These are phyloP conservation scores for Formica aserva DNA, from an alignment of 2,888 invertebrate genomes.

Conservation along the genomic window DNA sequence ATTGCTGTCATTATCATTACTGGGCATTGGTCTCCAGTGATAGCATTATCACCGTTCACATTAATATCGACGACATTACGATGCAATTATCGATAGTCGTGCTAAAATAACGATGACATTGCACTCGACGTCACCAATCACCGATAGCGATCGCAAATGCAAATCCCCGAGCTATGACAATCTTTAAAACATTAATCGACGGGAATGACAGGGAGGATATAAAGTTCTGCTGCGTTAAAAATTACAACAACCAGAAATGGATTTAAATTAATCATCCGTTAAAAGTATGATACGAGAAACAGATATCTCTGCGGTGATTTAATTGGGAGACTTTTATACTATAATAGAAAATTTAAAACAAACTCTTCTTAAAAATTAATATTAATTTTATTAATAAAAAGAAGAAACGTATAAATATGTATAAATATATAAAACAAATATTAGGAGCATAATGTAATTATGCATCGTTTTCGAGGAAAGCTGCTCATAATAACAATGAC, in stretches of 20 bases:
- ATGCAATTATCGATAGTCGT: constrained; percentile 63
- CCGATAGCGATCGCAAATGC: constrained; percentile 36
- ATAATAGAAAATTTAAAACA: background rate
- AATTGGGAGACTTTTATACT: background rate
- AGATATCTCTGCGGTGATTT: constrained; percentile 6
- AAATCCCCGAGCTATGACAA: constrained; percentile 41
- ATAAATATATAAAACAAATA: background rate
- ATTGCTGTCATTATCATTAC: constrained; percentile 71
- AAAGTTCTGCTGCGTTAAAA: constrained; percentile 24
- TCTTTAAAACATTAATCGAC: constrained; percentile 52
- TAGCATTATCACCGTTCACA: constrained; percentile 65
- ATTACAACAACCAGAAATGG: background rate
- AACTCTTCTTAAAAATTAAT: background rate
- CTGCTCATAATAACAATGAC: background rate
- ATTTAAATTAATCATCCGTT: constrained; percentile 14
- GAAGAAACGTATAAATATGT: background rate
- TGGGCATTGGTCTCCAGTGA: constrained; percentile 47
- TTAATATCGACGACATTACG: constrained; percentile 70
- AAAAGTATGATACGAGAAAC: background rate
- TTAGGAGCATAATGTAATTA: background rate
- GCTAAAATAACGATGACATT: constrained; percentile 67
- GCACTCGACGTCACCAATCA: constrained; percentile 49
- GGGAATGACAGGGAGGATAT: constrained; percentile 39
- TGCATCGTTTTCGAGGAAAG: background rate
- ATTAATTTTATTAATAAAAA: background rate